These are phyloP conservation scores for Corythoichthys intestinalis DNA, from an alignment of 2,113 vertebrate species.

Conservation along the genomic window DNA sequence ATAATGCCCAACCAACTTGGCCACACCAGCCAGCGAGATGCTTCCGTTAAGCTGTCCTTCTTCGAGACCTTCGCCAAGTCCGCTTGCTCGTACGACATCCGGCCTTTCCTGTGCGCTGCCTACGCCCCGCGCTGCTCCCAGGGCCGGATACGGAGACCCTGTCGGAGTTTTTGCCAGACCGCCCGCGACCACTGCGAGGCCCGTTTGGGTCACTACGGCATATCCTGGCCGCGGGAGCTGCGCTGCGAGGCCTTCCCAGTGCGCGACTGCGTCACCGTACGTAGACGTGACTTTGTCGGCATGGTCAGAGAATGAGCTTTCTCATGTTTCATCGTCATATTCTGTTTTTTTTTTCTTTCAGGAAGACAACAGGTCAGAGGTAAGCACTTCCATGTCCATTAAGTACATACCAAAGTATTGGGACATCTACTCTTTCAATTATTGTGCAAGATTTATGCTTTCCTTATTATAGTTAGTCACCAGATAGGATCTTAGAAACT, in stretches of 20 bases:
- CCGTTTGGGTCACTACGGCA: slow-evolving; percentile 31
- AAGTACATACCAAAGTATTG: too few relatives aligned
- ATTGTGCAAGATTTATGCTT: too few relatives aligned
- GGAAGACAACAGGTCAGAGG: slow-evolving; percentile 44
- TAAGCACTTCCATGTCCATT: slow-evolving; percentile 3
- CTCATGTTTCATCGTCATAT: background rate
- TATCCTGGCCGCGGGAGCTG: slow-evolving; percentile 57
- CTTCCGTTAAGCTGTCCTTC: slow-evolving; percentile 50
- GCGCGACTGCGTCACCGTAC: slow-evolving; percentile 43
- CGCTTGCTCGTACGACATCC: slow-evolving; percentile 38
- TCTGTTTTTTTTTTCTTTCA: slow-evolving; percentile 28
- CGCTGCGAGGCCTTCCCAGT: slow-evolving; percentile 59
- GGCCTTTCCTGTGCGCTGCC: slow-evolving; percentile 52
- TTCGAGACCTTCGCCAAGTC: slow-evolving; percentile 48
- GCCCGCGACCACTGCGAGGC: slow-evolving; percentile 45
- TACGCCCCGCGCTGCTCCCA: slow-evolving; percentile 55
- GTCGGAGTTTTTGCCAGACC: slow-evolving; percentile 53
- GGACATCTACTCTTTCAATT: too few relatives aligned
- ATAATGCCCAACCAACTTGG: slow-evolving; percentile 54
- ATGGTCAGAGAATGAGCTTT: too few relatives aligned
- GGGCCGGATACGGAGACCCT: slow-evolving; percentile 46
- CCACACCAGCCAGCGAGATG: slow-evolving; percentile 53
- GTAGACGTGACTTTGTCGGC: slow-evolving; percentile 4
- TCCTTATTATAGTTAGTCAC: too few relatives aligned
- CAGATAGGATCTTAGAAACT: too few relatives aligned